Percentiles rank a stretch among this genome's conserved stretches.
These are phyloP conservation scores for Troglohyphantes excavatus DNA, from an alignment of 2,888 invertebrate genomes.

Conservation along the genomic window DNA sequence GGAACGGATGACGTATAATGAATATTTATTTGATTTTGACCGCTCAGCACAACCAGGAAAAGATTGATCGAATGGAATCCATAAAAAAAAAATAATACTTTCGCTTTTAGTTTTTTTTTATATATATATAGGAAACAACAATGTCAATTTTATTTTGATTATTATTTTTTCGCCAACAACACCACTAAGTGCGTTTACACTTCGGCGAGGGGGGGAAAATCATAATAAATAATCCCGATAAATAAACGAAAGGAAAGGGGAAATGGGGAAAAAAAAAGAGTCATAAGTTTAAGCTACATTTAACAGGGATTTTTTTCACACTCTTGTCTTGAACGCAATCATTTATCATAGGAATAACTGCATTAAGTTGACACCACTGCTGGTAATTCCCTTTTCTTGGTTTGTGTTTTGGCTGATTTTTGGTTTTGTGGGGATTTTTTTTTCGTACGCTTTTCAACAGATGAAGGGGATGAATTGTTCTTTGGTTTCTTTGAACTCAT, in stretches of 20 bases:
- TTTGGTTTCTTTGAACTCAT: too few species aligned
- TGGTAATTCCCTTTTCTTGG: slow-evolving; percentile 68
- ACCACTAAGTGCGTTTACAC: slow-evolving; percentile 58
- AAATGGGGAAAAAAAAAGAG: slow-evolving; percentile 24
- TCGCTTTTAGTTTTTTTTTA: slow-evolving; percentile 10
- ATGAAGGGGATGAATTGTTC: too few species aligned
- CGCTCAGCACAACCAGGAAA: slow-evolving; percentile 15
- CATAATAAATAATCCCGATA: slow-evolving; percentile 77
- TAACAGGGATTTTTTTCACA: slow-evolving; percentile 52
- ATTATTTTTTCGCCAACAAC: slow-evolving; percentile 8
- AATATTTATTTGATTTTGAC: slow-evolving; percentile 51
- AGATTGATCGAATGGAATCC: slow-evolving; percentile 10
- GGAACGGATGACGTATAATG: slow-evolving; percentile 27
- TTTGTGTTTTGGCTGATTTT: slow-evolving; percentile 32
- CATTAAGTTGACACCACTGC: slow-evolving; percentile 76
- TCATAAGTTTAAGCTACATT: slow-evolving; percentile 76
- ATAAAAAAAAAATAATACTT: slow-evolving; percentile 29
- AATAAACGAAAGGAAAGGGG: slow-evolving; percentile 64
- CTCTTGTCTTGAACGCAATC: slow-evolving; percentile 67
- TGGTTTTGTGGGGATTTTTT: not conserved
- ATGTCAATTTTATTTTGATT: slow-evolving; percentile 39
- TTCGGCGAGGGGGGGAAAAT: slow-evolving; percentile 38
- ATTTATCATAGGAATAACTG: slow-evolving; percentile 75
- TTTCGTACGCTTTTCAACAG: too few species aligned
- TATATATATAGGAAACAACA: slow-evolving; percentile 10